Evolutionary conservation across 2,113 vertebrate species (phyloP).

Genomic region (Copsychus sechellarum): DNA sequence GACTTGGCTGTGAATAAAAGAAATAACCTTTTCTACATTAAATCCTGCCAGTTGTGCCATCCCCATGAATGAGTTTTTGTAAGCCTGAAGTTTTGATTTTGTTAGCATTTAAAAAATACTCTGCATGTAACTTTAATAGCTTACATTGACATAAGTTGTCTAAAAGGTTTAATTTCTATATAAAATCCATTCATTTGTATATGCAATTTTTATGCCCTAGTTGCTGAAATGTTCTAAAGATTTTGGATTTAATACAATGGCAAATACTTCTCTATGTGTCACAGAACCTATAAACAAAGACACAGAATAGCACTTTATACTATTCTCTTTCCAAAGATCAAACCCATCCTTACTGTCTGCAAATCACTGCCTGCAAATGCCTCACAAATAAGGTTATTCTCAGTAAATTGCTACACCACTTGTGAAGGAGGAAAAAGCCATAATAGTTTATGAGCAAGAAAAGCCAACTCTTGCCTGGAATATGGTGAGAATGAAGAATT

Average conservation of each 20-base stretch:
- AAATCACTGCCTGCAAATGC: neutral
- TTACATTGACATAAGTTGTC: neutral
- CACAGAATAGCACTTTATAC: neutral
- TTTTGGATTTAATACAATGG: neutral
- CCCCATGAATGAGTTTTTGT: neutral
- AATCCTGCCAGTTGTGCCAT: neutral
- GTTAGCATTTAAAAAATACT: neutral
- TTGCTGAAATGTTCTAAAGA: neutral
- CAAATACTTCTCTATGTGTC: neutral
- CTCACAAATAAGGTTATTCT: neutral
- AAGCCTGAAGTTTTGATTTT: neutral
- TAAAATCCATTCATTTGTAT: neutral
- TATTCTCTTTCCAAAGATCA: neutral
- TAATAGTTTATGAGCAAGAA: neutral
- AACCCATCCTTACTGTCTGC: neutral
- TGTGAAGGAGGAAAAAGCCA: neutral
- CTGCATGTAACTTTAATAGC: neutral
- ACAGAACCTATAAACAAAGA: neutral
- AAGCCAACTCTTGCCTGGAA: neutral
- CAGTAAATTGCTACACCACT: neutral
- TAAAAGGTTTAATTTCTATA: neutral
- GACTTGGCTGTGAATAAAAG: conserved; percentile 18
- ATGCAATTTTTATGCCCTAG: neutral
- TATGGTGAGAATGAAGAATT: neutral
- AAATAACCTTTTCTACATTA: neutral